phyloP scores from a whole-genome alignment of 1,140 invertebrate genomes.

The Camponotus floridanus region DNA sequence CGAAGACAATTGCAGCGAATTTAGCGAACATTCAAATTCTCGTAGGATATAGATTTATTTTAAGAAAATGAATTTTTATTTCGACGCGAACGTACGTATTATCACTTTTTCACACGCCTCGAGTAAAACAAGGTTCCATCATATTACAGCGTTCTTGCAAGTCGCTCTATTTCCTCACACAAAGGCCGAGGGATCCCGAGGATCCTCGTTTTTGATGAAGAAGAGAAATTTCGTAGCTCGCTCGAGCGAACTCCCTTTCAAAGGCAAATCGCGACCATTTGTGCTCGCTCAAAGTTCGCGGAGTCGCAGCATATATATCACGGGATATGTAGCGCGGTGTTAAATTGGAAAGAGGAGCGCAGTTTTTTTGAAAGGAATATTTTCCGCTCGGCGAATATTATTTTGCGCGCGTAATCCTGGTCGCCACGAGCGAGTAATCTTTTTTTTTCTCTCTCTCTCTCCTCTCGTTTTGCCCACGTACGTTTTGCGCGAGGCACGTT shows the following conservation, averaged over 20 bases:
- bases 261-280: slow-evolving; percentile 44
- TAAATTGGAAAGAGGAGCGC: slow-evolving; percentile 1
- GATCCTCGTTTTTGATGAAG: not conserved
- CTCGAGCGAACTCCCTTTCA: slow-evolving; percentile 13
- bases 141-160: slow-evolving; percentile 5
- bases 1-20: not conserved
- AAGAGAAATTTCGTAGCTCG: not conserved
- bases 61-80: not conserved
- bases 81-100: not conserved
- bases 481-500: not conserved
- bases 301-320: slow-evolving; percentile 15
- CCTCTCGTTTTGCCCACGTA: not conserved
- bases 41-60: no score
- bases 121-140: not conserved
- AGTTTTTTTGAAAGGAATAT: slow-evolving; percentile 41
- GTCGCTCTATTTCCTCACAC: not conserved
- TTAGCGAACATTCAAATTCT: not conserved
- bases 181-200: slow-evolving; percentile 9
- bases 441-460: not conserved
- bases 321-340: slow-evolving; percentile 19
- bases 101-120: not conserved
- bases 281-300: slow-evolving; percentile 25
- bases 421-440: not conserved
- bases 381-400: not conserved
- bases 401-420: slow-evolving; percentile 17